These are phyloP conservation scores for Sialia sialis DNA, from an alignment of 2,113 vertebrate species.

Conservation along the genomic window DNA sequence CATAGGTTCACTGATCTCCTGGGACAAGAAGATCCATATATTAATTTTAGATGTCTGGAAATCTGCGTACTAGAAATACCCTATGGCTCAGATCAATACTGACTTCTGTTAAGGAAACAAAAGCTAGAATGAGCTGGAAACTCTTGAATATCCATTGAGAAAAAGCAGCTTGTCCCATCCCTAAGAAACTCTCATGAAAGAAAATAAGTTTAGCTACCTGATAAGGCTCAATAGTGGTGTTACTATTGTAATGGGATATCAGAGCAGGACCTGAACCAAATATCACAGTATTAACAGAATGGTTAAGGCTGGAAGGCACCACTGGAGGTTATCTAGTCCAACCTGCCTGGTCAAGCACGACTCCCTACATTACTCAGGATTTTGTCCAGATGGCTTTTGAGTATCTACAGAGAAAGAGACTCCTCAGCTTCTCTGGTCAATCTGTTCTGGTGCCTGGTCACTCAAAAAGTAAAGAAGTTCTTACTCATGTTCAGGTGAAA, in stretches of 20 bases:
- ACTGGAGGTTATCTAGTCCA: neutral
- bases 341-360: neutral
- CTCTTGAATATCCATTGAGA: conserved; percentile 7
- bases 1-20: neutral
- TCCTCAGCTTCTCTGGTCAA: neutral
- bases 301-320: neutral
- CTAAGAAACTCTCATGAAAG: neutral
- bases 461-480: neutral
- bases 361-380: neutral
- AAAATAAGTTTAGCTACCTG: neutral
- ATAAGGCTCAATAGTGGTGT: neutral
- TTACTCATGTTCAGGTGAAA: neutral
- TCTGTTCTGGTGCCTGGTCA: neutral
- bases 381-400: neutral
- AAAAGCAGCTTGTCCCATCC: neutral
- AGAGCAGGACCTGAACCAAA: neutral
- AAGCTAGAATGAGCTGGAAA: conserved; percentile 33
- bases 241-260: neutral
- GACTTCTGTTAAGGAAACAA: conserved; percentile 33
- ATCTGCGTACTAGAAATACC: neutral
- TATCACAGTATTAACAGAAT: neutral
- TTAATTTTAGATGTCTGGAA: neutral
- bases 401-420: neutral
- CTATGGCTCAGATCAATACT: neutral
- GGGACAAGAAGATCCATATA: neutral